Conservation (phyloP, 2,888 invertebrate genomes). For the Pherbina coryleti region DNA sequence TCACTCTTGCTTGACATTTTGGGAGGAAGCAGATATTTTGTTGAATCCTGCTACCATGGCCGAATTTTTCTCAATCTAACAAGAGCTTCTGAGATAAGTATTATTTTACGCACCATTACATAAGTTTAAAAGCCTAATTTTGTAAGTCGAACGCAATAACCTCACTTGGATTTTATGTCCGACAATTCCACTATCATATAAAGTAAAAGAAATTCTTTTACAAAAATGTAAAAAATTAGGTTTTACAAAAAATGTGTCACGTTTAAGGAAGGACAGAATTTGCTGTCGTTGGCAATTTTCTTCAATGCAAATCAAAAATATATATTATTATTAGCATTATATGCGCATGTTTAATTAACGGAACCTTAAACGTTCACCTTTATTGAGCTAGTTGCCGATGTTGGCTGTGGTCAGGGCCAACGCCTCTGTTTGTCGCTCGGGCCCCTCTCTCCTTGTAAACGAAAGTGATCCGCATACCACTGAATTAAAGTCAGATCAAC, state of each 20-base stretch:
- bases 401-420: constrained; percentile 47
- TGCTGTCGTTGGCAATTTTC: neutral
- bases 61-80: constrained; percentile 1
- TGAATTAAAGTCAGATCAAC: neutral
- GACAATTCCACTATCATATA: no score
- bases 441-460: constrained; percentile 28
- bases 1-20: constrained; percentile 28
- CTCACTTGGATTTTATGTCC: no score
- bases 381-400: constrained; percentile 7
- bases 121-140: no score
- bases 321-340: neutral
- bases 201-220: no score
- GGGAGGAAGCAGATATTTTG: neutral
- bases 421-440: neutral
- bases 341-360: neutral
- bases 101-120: constrained; percentile 15
- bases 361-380: neutral
- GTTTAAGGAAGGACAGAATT: no score
- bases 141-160: no score
- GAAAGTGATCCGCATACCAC: constrained; percentile 39
- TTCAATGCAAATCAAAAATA: neutral
- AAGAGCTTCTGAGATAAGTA: neutral
- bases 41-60: neutral
- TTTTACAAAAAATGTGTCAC: no score
- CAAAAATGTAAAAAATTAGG: no score